Evolutionary conservation across 2,888 invertebrate genomes (phyloP).

Genomic region (Sminthurides aquaticus): DNA sequence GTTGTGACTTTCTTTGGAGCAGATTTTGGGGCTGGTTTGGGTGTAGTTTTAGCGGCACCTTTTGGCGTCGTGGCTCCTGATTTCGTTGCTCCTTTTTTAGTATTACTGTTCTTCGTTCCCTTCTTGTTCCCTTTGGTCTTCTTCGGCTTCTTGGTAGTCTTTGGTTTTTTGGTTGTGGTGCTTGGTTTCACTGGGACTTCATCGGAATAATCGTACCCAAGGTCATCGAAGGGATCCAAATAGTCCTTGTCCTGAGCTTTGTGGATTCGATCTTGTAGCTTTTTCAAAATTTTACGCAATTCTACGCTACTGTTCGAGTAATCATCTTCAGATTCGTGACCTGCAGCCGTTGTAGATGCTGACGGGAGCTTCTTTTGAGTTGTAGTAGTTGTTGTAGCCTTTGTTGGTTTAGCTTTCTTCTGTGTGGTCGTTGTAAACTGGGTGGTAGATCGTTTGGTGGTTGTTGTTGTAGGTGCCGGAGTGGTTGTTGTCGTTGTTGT

Average conservation of each 20-base stretch:
- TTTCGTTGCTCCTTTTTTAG: conserved; percentile 19
- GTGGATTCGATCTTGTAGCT: conserved; percentile 33
- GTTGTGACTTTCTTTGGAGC: conserved; percentile 8
- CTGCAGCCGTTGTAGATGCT: neutral
- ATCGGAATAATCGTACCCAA: conserved; percentile 22
- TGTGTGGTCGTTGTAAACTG: conserved; percentile 14
- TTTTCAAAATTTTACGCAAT: conserved; percentile 32
- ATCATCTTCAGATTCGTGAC: conserved; percentile 8
- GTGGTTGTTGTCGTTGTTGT: conserved; percentile 20
- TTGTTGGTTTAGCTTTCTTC: conserved; percentile 21
- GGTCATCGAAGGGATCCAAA: conserved; percentile 11
- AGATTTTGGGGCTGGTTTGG: neutral
- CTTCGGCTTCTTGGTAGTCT: conserved; percentile 17
- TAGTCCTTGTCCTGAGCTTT: conserved; percentile 12
- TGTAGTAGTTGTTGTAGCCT: neutral
- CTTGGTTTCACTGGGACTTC: neutral
- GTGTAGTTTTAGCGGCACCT: conserved; percentile 1
- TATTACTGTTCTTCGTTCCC: neutral
- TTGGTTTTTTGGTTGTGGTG: conserved; percentile 12
- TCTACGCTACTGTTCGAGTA: conserved; percentile 29
- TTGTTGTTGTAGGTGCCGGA: conserved; percentile 22
- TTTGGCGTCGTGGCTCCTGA: conserved; percentile 7
- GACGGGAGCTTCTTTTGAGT: conserved; percentile 1
- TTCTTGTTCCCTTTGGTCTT: conserved; percentile 7
- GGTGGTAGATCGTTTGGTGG: conserved; percentile 28